Evolutionary conservation across 2,888 invertebrate species (phyloP).

Genomic region (Dolichopus griseipennis): DNA sequence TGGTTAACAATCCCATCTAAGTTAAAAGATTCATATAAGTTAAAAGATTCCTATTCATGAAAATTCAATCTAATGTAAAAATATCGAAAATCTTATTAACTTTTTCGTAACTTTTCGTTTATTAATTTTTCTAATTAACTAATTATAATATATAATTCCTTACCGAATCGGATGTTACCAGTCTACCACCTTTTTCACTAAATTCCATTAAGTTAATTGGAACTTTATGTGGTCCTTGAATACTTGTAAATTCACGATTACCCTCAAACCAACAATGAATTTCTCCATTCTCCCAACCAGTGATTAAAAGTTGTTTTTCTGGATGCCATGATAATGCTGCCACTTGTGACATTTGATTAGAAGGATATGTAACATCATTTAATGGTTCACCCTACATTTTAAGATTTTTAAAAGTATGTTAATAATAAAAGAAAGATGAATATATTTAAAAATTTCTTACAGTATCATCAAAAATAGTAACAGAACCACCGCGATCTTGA

Average conservation of each 20-base stretch:
- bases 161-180: constrained; percentile 78
- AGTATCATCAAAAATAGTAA: constrained; percentile 79
- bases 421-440: neutral
- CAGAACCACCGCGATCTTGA: constrained; percentile 80
- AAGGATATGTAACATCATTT: constrained; percentile 66
- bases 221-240: constrained; percentile 57
- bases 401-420: constrained; percentile 25
- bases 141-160: no score
- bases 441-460: constrained; percentile 47
- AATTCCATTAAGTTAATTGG: constrained; percentile 58
- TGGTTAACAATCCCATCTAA: constrained; percentile 71
- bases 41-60: no score
- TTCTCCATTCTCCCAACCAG: constrained; percentile 91
- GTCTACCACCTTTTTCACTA: constrained; percentile 73
- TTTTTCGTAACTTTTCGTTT: neutral
- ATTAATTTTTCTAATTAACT: no score
- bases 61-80: no score
- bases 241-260: constrained; percentile 55
- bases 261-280: constrained; percentile 73
- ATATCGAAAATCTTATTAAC: neutral
- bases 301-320: constrained; percentile 65
- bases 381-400: constrained; percentile 72
- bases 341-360: constrained; percentile 68
- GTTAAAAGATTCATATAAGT: no score
- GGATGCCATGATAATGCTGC: constrained; percentile 87